phyloP scores from a whole-genome alignment of 2,888 invertebrate species.

The Halocaridina rubra region DNA sequence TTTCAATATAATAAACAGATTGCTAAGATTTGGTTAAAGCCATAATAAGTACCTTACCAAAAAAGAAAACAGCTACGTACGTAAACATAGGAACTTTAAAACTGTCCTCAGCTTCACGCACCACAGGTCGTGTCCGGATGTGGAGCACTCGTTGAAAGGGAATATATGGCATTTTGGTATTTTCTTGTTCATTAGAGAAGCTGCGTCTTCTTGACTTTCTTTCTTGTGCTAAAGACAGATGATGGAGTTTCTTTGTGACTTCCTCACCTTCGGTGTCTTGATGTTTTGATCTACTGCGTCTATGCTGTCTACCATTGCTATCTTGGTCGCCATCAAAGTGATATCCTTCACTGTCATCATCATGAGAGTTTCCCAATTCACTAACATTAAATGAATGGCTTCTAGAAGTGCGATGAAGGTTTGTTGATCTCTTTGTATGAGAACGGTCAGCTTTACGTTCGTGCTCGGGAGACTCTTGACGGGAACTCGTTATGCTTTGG shows the following conservation, averaged over 20 bases:
- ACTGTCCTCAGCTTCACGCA: not conserved
- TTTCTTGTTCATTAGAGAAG: not conserved
- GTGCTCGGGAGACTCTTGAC: not conserved
- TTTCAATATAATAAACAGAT: not conserved
- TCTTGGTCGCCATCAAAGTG: not conserved
- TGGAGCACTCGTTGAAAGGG: constrained; percentile 15
- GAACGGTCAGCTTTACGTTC: not conserved
- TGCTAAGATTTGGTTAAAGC: too few species aligned
- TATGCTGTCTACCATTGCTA: not conserved
- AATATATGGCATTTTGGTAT: constrained; percentile 11
- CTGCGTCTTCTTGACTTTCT: not conserved
- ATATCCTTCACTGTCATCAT: not conserved
- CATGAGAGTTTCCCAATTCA: not conserved
- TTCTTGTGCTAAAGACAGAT: not conserved
- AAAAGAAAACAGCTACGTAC: not conserved
- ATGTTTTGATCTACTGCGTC: not conserved
- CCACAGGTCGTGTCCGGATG: not conserved
- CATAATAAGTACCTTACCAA: too few species aligned
- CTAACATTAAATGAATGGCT: not conserved
- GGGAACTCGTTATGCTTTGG: not conserved
- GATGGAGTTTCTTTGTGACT: not conserved
- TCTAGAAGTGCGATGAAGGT: not conserved
- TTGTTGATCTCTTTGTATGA: not conserved
- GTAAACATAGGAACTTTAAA: not conserved
- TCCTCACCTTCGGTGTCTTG: not conserved